Base-by-base conservation (phyloP, 2,888 invertebrate genomes). In the Ecliptopera silaceata region DNA sequence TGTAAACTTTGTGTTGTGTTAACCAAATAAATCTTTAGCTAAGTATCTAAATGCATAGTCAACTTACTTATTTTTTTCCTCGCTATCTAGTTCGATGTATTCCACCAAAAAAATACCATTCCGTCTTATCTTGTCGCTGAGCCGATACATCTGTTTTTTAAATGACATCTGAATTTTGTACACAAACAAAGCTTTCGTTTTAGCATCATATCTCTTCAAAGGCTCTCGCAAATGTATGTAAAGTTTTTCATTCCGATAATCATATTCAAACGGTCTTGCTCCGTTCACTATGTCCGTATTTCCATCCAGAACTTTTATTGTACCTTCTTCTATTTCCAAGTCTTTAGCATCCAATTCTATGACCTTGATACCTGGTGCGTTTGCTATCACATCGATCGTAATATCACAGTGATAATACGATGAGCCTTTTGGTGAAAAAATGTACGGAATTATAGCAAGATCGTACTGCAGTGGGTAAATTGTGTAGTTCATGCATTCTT, bases 401-500 rank as follows among this genome's bases (percentile, higher is more conserved):
- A 88, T 65, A 39, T 86, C 82, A 74, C 89, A 85, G 36, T 88
- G 80, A 48, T 84, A 90, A 68, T 80, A 86, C 26, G 82, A 85
- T 15, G 82, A 80, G 31, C 62, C 68, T 1, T 74, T 75, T 15
- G 5, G 34, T 6, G 65, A 71, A 32, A 73, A 75, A 43, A 88
- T 66, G 41, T 82, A 79, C 0, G 90, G 90, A 12, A 68, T 80
- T 47, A 91, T 72, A 1, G 75, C 80, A 0, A 91, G 52, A 48
- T 90, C 90, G 41, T 91, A 91, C 61, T 90, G 86, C 59, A 88
- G 78, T 56, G 91, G 91, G 61, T 91, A 91, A 43, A 91, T 82
- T 47, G 89, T 89, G 41, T 88, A 91, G 63, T 90, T 88, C 12
- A 90, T 70, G 66, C 91, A 91, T 65, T 90, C 89, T 69, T 90